phyloP scores from a whole-genome alignment of 2,888 invertebrate genomes.

The Drosophila koepferae region DNA sequence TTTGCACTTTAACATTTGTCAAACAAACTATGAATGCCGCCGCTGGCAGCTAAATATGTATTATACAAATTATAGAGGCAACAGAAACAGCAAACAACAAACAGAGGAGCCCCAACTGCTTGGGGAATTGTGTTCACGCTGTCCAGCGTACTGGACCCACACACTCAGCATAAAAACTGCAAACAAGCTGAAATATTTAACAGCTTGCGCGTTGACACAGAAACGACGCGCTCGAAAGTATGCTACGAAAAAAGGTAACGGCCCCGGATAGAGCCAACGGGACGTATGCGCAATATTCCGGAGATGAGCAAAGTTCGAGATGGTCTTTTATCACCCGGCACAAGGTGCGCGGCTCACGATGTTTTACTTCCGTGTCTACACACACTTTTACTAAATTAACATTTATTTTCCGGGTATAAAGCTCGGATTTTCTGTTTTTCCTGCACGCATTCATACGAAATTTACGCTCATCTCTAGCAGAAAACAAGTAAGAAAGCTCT shows the following conservation, averaged over 20 bases:
- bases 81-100: constrained; percentile 6
- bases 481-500: too few species aligned
- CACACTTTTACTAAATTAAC: background rate
- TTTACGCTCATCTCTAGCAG: constrained; percentile 7
- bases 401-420: constrained; percentile 13
- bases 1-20: constrained; percentile 50
- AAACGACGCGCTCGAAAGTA: constrained; percentile 41
- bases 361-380: background rate
- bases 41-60: constrained; percentile 40
- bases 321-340: background rate
- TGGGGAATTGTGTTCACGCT: constrained; percentile 11
- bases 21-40: constrained; percentile 60
- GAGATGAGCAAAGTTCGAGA: constrained; percentile 18
- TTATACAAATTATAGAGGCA: constrained; percentile 64
- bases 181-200: constrained; percentile 72
- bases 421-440: constrained; percentile 1
- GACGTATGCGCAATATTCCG: constrained; percentile 39
- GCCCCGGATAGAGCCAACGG: constrained; percentile 12
- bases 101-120: constrained; percentile 3
- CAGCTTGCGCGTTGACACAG: constrained; percentile 45
- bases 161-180: constrained; percentile 46
- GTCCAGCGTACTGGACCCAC: constrained; percentile 10
- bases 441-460: constrained; percentile 23
- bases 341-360: background rate
- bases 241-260: constrained; percentile 43